phyloP scores from a whole-genome alignment of 2,888 invertebrate genomes.

The Tupiocoris notatus region DNA sequence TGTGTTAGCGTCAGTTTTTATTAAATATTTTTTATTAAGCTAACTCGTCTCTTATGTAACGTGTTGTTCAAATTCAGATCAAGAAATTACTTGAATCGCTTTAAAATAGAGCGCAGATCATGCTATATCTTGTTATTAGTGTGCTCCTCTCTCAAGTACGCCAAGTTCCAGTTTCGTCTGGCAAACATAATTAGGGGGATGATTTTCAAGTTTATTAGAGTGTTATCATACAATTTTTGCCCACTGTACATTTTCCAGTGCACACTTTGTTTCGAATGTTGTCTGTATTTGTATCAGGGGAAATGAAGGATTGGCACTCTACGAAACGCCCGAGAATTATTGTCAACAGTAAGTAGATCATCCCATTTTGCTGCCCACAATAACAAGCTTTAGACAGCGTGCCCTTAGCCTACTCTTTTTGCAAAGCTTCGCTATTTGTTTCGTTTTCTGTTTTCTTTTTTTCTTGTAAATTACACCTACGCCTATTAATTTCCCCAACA shows the following conservation, averaged over 20 bases:
- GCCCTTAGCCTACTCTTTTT: background rate
- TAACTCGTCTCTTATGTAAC: too few relatives aligned
- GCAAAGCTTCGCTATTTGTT: constrained; percentile 5
- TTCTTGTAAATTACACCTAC: background rate
- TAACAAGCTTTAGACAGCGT: constrained; percentile 9
- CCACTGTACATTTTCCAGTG: constrained; percentile 36
- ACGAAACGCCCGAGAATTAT: constrained; percentile 48
- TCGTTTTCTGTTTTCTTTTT: background rate
- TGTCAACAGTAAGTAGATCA: constrained; percentile 50
- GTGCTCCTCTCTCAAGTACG: too few relatives aligned
- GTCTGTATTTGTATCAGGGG: constrained; percentile 48
- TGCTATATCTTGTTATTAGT: too few relatives aligned
- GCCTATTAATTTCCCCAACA: too few relatives aligned
- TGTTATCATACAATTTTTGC: constrained; percentile 9
- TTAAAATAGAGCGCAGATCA: too few relatives aligned
- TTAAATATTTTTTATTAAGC: too few relatives aligned
- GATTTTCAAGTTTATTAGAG: too few relatives aligned
- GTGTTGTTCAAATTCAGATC: too few relatives aligned
- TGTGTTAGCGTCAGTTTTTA: too few relatives aligned
- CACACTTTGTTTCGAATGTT: constrained; percentile 34
- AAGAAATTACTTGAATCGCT: too few relatives aligned
- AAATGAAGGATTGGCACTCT: constrained; percentile 49
- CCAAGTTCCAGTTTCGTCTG: too few relatives aligned
- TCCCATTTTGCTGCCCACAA: background rate
- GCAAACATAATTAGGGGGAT: too few relatives aligned